phyloP scores from a whole-genome alignment of 2,113 vertebrate genomes.

The Datnioides undecimradiatus region DNA sequence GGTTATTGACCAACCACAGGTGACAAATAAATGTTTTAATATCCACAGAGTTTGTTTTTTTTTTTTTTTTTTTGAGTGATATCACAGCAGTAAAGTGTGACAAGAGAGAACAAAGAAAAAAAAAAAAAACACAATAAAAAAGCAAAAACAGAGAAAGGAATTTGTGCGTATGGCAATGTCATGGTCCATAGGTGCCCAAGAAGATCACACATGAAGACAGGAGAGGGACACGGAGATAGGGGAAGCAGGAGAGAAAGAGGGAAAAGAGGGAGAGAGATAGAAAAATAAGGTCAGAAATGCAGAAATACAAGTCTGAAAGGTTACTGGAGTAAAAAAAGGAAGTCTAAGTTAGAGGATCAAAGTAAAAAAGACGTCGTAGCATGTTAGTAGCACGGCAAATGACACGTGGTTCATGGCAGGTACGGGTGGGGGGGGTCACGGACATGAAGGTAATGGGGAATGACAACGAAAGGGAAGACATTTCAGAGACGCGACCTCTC shows the following conservation, averaged over 20 bases:
- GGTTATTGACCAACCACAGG: conserved; percentile 67
- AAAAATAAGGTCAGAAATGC: conserved; percentile 96
- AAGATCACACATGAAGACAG: conserved; percentile 78
- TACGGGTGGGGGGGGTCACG: conserved; percentile 43
- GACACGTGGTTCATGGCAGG: conserved; percentile 58
- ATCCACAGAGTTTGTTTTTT: conserved; percentile 43
- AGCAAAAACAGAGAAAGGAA: conserved; percentile 53
- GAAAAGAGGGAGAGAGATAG: conserved; percentile 87
- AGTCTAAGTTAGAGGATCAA: conserved; percentile 83
- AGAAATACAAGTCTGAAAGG: conserved; percentile 91
- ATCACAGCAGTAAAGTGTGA: conserved; percentile 41
- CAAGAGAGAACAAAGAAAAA: conserved; percentile 13
- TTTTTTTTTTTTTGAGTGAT: conserved; percentile 14
- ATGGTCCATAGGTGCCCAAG: conserved; percentile 83
- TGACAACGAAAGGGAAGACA: conserved; percentile 35
- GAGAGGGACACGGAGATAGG: conserved; percentile 56
- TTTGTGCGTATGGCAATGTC: conserved; percentile 79
- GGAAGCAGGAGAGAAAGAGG: conserved; percentile 70
- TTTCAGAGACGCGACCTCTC: conserved; percentile 37
- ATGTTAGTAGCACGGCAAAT: conserved; percentile 73
- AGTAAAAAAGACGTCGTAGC: conserved; percentile 75
- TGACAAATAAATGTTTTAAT: conserved; percentile 67
- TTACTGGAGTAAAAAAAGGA: conserved; percentile 83
- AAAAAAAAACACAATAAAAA: conserved; percentile 10
- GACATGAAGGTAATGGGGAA: conserved; percentile 39